These are phyloP conservation scores for Pyralis farinalis DNA, from an alignment of 2,888 invertebrate species.

Conservation along the genomic window DNA sequence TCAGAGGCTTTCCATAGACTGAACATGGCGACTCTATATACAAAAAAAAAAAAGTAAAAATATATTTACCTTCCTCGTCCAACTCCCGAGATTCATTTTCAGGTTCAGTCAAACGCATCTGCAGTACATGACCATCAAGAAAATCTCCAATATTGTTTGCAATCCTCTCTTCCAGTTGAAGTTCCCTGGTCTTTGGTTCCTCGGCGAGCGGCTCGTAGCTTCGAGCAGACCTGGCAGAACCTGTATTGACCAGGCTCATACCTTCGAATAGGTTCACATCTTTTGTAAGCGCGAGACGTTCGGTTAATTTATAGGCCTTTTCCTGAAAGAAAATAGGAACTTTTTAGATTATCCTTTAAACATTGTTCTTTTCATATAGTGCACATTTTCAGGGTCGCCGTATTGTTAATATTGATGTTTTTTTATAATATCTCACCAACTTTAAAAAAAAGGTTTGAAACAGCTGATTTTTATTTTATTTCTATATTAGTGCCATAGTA, in stretches of 20 bases:
- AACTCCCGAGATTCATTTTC: constrained; percentile 57
- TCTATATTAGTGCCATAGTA: too few species aligned
- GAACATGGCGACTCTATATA: too few species aligned
- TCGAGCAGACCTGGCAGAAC: constrained; percentile 67
- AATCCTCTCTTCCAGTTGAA: constrained; percentile 67
- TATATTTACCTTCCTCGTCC: constrained; percentile 66
- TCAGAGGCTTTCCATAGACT: too few species aligned
- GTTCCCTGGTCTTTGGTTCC: constrained; percentile 65
- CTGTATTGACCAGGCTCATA: constrained; percentile 72
- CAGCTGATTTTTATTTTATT: too few species aligned
- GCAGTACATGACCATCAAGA: constrained; percentile 68
- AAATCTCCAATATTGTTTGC: constrained; percentile 68
- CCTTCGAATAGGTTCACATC: constrained; percentile 76
- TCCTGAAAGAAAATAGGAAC: constrained; percentile 60
- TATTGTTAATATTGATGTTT: too few species aligned
- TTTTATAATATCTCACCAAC: too few species aligned
- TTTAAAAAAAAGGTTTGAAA: too few species aligned
- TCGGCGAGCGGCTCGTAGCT: constrained; percentile 68
- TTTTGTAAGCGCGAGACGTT: constrained; percentile 76
- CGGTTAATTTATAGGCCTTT: constrained; percentile 81
- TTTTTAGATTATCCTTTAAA: too few species aligned
- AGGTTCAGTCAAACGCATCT: constrained; percentile 59
- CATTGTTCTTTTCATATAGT: not conserved
- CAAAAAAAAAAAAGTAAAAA: too few species aligned
- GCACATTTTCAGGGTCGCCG: too few species aligned